Conservation (phyloP, 2,888 invertebrate species). For the Protodeltote pygarga region DNA sequence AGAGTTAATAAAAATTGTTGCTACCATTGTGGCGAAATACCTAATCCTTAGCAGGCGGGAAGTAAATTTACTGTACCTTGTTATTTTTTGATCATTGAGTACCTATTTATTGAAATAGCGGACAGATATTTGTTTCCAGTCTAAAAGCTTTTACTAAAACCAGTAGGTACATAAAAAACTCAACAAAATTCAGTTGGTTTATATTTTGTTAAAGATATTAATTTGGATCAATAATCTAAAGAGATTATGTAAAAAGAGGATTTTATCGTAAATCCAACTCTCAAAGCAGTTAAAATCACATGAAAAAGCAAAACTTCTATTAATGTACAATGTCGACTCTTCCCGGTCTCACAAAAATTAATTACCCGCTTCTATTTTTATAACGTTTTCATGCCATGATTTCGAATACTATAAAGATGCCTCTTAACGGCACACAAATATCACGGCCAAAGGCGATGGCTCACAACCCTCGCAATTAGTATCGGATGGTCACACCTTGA, state of each 20-base stretch:
- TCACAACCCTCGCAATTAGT: conserved; percentile 82
- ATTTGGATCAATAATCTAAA: too few species aligned
- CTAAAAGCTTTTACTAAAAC: too few species aligned
- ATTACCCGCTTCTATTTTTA: conserved; percentile 62
- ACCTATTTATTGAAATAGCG: too few species aligned
- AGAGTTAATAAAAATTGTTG: conserved; percentile 3
- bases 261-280: background rate
- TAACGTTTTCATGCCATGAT: conserved; percentile 70
- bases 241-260: too few species aligned
- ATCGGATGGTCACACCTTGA: conserved; percentile 85
- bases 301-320: conserved; percentile 26
- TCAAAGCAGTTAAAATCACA: conserved; percentile 11
- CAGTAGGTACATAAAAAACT: too few species aligned
- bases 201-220: background rate
- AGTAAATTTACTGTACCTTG: too few species aligned
- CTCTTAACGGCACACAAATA: conserved; percentile 77
- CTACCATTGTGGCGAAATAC: background rate
- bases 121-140: too few species aligned
- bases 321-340: conserved; percentile 29
- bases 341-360: conserved; percentile 45
- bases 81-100: too few species aligned
- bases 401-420: conserved; percentile 72
- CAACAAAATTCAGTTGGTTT: too few species aligned
- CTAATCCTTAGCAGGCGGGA: too few species aligned
- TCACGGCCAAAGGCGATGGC: conserved; percentile 63